phyloP scores from a whole-genome alignment of 2,113 vertebrate genomes.

The Podarcis muralis region DNA sequence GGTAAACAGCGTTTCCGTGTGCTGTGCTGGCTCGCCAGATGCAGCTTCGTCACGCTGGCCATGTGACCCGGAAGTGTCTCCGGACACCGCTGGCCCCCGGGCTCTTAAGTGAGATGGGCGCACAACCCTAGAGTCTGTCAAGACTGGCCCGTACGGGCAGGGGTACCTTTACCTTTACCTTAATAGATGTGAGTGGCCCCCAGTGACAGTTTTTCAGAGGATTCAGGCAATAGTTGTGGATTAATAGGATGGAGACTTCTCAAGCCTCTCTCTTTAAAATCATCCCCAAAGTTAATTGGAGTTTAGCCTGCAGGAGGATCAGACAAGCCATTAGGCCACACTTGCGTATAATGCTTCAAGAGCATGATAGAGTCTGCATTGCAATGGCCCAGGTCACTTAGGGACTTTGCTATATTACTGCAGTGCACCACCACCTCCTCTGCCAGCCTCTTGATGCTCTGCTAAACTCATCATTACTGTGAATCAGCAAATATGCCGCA shows the following conservation, averaged over 20 bases:
- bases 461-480: slow-evolving; percentile 60
- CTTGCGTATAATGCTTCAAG: neutral
- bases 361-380: neutral
- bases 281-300: neutral
- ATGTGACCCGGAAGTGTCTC: too few relatives aligned
- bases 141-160: too few relatives aligned
- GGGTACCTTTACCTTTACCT: too few relatives aligned
- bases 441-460: slow-evolving; percentile 60
- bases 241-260: neutral
- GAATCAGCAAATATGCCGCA: slow-evolving; percentile 63
- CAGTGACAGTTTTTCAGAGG: neutral
- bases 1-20: too few relatives aligned
- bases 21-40: too few relatives aligned
- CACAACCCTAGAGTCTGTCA: too few relatives aligned
- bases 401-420: slow-evolving; percentile 58
- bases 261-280: neutral
- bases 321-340: neutral
- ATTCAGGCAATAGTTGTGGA: neutral
- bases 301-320: neutral
- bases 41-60: too few relatives aligned
- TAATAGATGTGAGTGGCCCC: neutral
- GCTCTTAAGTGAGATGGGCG: too few relatives aligned
- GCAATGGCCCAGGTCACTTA: slow-evolving; percentile 55
- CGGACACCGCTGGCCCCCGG: too few relatives aligned
- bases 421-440: slow-evolving; percentile 66